Evolutionary conservation across 2,888 invertebrate genomes (phyloP).

Genomic region (Diarsia brunnea): DNA sequence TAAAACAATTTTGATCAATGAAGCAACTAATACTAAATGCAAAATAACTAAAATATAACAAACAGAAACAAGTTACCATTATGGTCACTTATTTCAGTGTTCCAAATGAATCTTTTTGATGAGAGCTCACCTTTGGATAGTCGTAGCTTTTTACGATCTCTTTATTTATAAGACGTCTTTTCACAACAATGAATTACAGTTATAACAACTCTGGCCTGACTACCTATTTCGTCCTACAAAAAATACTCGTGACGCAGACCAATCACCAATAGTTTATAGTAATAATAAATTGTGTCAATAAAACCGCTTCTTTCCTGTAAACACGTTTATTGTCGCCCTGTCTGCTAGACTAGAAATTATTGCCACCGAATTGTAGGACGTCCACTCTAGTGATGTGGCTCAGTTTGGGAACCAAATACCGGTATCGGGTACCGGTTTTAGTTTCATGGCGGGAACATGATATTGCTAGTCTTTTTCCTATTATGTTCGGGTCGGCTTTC

Average conservation of each 20-base stretch:
- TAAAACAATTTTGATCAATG: too few species aligned
- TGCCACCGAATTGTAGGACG: slow-evolving; percentile 32
- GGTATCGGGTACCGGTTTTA: background rate
- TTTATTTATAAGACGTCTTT: background rate
- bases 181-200: background rate
- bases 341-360: slow-evolving; percentile 63
- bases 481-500: background rate
- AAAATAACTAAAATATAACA: too few species aligned
- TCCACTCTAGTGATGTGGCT: slow-evolving; percentile 46
- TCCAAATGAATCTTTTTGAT: too few species aligned
- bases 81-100: too few species aligned
- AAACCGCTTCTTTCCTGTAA: slow-evolving; percentile 58
- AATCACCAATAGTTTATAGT: slow-evolving; percentile 44
- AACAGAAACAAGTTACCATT: too few species aligned
- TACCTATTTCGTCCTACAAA: slow-evolving; percentile 11
- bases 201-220: background rate
- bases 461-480: background rate
- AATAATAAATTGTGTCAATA: slow-evolving; percentile 61
- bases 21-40: too few species aligned
- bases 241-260: slow-evolving; percentile 6
- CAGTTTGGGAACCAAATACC: background rate
- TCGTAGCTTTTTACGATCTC: background rate
- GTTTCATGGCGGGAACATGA: background rate
- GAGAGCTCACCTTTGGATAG: too few species aligned
- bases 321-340: slow-evolving; percentile 64